A percentile compares a stretch with the other conserved stretches of the same genome.
phyloP scores from a whole-genome alignment of 23 tunicate genomes.

The Diplosoma virens region DNA sequence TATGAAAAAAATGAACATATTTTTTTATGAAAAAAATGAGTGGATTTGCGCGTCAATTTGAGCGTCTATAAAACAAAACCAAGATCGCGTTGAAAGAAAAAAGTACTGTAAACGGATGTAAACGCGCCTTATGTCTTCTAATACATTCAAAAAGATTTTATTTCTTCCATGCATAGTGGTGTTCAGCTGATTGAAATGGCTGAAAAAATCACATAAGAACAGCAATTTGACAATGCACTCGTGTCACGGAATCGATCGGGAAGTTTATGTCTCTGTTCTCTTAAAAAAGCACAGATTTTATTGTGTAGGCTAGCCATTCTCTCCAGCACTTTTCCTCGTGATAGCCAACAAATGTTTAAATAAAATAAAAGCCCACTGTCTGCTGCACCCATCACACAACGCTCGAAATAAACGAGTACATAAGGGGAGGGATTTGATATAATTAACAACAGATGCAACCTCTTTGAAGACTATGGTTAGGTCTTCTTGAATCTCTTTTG shows the following conservation, averaged over 20 bases:
- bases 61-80: no score
- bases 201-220: constrained; percentile 47
- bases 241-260: not conserved
- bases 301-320: not conserved
- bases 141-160: constrained; percentile 12
- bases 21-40: no score
- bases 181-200: constrained; percentile 29
- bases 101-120: no score
- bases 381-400: not conserved
- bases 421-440: not conserved
- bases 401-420: no score
- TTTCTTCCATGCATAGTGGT: constrained; percentile 29
- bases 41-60: no score
- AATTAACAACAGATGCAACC: not conserved
- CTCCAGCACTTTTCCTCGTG: not conserved
- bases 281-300: not conserved
- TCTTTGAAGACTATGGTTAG: not conserved
- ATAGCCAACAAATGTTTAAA: not conserved
- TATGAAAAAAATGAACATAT: no score
- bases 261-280: not conserved
- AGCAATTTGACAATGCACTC: constrained; percentile 42
- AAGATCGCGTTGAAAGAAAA: no score
- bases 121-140: constrained; percentile 24
- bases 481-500: not conserved
- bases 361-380: not conserved